Evolutionary conservation across 2,113 vertebrate genomes (phyloP).

Genomic region (Coptodon rendalli): DNA sequence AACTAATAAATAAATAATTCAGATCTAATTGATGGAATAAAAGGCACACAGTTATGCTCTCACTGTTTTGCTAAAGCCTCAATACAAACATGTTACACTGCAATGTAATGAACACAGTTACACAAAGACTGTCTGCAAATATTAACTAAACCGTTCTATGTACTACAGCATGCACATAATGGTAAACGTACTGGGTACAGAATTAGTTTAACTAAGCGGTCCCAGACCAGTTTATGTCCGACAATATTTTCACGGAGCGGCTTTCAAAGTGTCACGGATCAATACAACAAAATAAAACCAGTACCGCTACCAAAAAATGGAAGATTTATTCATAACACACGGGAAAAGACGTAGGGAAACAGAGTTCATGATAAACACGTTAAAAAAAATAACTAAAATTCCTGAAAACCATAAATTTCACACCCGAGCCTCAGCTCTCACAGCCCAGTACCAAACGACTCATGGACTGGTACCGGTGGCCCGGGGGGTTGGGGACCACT

Average conservation of each 20-base stretch:
- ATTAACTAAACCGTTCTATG: background rate
- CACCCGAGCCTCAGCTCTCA: too few species aligned
- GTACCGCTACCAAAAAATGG: background rate
- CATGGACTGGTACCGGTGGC: too few species aligned
- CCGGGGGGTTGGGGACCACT: too few species aligned
- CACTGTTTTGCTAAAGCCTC: fast-evolving
- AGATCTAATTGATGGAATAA: background rate
- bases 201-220: background rate
- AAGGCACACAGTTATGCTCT: background rate
- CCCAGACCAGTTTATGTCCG: background rate
- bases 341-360: background rate
- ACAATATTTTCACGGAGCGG: background rate
- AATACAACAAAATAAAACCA: background rate
- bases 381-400: background rate
- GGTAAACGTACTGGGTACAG: background rate
- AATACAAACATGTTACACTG: background rate
- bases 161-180: background rate
- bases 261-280: background rate
- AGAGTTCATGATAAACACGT: fast-evolving
- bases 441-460: too few species aligned
- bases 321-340: background rate
- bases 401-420: too few species aligned
- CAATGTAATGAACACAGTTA: background rate
- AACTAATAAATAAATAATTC: background rate
- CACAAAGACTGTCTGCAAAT: background rate